Conservation (phyloP, 2,888 invertebrate species). For the Stenichneumon culpator region DNA sequence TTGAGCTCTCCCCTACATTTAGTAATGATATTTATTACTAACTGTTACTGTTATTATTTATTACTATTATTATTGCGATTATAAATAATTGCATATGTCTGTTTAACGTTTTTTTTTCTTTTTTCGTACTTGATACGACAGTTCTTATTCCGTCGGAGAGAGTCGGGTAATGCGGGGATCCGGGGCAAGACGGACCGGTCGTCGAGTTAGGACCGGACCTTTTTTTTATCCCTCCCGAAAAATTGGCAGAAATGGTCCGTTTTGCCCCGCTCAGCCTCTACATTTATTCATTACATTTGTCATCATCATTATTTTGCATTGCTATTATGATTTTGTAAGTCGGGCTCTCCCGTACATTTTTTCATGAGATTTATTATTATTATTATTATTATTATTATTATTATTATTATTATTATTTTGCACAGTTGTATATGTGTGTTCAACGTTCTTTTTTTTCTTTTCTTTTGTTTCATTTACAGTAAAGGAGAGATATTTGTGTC, state of each 20-base stretch:
- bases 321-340: slow-evolving; percentile 2
- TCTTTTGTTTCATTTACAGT: slow-evolving; percentile 66
- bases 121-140: not conserved
- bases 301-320: slow-evolving; percentile 20
- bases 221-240: no score
- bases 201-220: no score
- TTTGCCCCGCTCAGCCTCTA: no score
- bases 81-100: slow-evolving; percentile 22
- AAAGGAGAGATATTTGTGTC: slow-evolving; percentile 65
- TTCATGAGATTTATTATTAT: not conserved
- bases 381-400: slow-evolving; percentile 24
- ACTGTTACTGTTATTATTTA: slow-evolving; percentile 29
- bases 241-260: no score
- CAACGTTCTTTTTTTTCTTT: slow-evolving; percentile 35
- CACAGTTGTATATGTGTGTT: slow-evolving; percentile 20
- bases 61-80: slow-evolving; percentile 38
- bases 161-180: no score
- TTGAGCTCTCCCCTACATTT: not conserved
- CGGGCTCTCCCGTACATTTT: not conserved
- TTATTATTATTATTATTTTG: slow-evolving; percentile 57
- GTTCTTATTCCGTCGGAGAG: not conserved
- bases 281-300: not conserved
- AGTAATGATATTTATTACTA: not conserved
- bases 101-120: slow-evolving; percentile 34
- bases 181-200: no score